A percentile compares a stretch with the other conserved stretches of the same genome.
phyloP scores from a whole-genome alignment of 1,140 invertebrate genomes.

The Magallana ariakensis region DNA sequence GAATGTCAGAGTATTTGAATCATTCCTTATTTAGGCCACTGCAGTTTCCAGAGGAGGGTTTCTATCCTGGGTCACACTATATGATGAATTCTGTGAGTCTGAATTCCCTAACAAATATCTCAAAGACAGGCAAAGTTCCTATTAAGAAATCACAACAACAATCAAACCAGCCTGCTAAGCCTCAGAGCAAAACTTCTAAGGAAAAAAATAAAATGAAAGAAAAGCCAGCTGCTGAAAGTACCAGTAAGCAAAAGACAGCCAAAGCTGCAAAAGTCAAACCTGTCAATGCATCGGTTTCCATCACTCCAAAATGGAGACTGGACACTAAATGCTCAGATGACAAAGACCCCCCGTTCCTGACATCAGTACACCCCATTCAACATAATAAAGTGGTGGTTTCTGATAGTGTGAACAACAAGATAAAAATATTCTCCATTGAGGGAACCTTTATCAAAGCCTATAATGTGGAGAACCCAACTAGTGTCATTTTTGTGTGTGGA shows the following conservation, averaged over 20 bases:
- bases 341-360: slow-evolving; percentile 32
- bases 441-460: slow-evolving; percentile 40
- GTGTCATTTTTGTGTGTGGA: slow-evolving; percentile 38
- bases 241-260: neutral
- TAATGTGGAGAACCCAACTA: slow-evolving; percentile 43
- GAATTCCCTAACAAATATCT: neutral
- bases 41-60: neutral
- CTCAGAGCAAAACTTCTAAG: slow-evolving; percentile 9
- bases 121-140: slow-evolving; percentile 1
- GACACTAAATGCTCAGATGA: slow-evolving; percentile 25
- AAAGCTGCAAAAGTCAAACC: slow-evolving; percentile 16
- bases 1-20: neutral
- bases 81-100: slow-evolving; percentile 25
- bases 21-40: neutral
- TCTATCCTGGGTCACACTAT: neutral
- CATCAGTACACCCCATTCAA: slow-evolving; percentile 12
- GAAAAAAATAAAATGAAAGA: neutral
- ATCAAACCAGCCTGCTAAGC: neutral
- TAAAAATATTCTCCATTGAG: slow-evolving; percentile 43
- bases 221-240: neutral
- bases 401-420: slow-evolving; percentile 48
- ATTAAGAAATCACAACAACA: neutral
- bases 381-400: slow-evolving; percentile 36
- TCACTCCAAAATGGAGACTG: slow-evolving; percentile 44
- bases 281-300: slow-evolving; percentile 4